Conservation (phyloP, 2,113 vertebrate species). For the Puffinus mauretanicus region DNA sequence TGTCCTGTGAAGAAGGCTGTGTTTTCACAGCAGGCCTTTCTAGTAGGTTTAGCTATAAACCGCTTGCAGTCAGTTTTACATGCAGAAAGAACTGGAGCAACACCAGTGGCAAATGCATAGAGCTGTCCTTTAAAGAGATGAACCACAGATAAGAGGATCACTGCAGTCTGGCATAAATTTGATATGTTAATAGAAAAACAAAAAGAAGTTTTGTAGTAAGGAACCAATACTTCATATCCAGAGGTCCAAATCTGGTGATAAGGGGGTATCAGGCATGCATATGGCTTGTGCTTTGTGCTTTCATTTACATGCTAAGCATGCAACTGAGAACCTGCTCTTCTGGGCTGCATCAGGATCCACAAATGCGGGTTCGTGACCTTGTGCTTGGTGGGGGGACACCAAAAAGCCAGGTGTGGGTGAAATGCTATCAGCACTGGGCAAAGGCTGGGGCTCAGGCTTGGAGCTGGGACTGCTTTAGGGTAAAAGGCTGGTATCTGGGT, state of each 20-base stretch:
- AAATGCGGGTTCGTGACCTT: neutral
- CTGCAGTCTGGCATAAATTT: neutral
- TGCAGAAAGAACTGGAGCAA: neutral
- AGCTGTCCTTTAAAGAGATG: neutral
- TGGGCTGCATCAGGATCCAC: neutral
- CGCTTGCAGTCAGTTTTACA: neutral
- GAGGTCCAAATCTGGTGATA: neutral
- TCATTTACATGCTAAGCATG: neutral
- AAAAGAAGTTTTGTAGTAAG: neutral
- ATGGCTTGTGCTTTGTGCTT: neutral
- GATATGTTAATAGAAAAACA: neutral
- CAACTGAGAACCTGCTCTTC: neutral
- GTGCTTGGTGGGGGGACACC: neutral
- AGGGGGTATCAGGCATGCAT: neutral
- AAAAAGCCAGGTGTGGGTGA: neutral
- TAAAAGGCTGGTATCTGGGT: neutral
- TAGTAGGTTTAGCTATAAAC: neutral
- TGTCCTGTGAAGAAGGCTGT: constrained; percentile 18
- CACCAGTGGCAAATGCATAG: neutral
- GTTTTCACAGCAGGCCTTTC: constrained; percentile 19
- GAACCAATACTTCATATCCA: neutral
- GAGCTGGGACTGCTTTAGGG: neutral
- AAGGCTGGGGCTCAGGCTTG: neutral
- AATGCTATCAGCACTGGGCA: neutral
- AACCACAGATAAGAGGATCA: neutral